Conservation (phyloP, 2,888 invertebrate species). For the Rotaria sp. region DNA sequence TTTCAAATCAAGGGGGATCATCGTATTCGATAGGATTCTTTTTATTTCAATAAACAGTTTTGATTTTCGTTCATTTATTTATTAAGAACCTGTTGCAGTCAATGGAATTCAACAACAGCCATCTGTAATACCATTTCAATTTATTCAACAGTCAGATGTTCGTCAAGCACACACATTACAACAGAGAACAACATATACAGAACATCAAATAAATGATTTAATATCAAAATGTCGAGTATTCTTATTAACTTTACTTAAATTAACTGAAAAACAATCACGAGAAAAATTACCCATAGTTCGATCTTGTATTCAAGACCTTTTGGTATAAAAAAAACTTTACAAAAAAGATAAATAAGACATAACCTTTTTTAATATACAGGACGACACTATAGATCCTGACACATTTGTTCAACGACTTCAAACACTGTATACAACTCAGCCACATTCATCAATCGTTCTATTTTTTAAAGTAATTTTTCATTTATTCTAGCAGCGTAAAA, state of each 20-base stretch:
- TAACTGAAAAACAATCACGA: constrained; percentile 37
- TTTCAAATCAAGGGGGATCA: too few relatives aligned
- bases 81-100: too few relatives aligned
- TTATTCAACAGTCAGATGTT: neutral
- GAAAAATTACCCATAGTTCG: constrained; percentile 37
- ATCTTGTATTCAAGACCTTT: constrained; percentile 34
- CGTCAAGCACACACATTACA: neutral
- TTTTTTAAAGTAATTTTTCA: neutral
- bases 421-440: neutral
- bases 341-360: too few relatives aligned
- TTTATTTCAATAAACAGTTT: too few relatives aligned
- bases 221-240: constrained; percentile 30
- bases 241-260: constrained; percentile 32
- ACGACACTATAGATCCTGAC: neutral
- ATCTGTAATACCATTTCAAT: neutral
- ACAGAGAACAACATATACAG: neutral
- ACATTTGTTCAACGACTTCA: neutral
- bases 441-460: neutral
- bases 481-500: too few relatives aligned
- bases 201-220: neutral
- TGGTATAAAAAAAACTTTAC: neutral
- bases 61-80: too few relatives aligned
- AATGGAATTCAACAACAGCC: neutral
- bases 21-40: too few relatives aligned
- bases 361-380: neutral